phyloP scores from a whole-genome alignment of 2,113 vertebrate genomes.

The Dasypus novemcinctus region DNA sequence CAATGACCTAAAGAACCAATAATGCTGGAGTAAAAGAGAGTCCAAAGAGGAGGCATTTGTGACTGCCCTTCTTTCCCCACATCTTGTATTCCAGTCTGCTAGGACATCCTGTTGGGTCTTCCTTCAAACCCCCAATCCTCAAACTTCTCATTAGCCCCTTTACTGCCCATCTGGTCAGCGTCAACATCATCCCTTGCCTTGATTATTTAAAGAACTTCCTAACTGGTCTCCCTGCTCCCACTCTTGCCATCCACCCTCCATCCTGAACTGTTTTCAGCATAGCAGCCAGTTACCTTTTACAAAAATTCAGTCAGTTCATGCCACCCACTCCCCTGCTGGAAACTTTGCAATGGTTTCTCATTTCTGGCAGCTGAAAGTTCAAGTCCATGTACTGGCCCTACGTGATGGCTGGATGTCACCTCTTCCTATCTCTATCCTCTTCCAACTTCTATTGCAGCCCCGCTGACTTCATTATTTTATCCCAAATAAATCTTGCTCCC shows the following conservation, averaged over 20 bases:
- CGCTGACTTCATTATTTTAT: neutral
- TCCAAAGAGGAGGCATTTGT: neutral
- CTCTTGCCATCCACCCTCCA: no score
- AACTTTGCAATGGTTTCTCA: neutral
- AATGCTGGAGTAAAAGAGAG: neutral
- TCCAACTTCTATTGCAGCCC: neutral
- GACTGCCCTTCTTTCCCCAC: no score
- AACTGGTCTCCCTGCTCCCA: no score
- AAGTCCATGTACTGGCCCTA: neutral
- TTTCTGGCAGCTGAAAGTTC: neutral
- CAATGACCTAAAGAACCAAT: rapidly evolving
- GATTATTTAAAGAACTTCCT: no score
- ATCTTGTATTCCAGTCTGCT: neutral
- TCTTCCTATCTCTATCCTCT: neutral
- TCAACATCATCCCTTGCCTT: neutral
- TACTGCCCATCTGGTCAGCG: neutral
- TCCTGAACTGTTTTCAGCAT: neutral
- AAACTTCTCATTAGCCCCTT: no score
- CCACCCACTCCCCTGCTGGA: neutral
- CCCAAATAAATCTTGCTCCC: neutral
- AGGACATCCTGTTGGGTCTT: neutral
- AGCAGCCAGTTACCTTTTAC: neutral
- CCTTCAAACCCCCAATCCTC: neutral
- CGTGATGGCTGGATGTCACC: no score
- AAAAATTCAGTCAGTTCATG: neutral